Base-by-base conservation (phyloP, 2,797 vertebrate genomes). In the Enoplosus armatus region DNA sequence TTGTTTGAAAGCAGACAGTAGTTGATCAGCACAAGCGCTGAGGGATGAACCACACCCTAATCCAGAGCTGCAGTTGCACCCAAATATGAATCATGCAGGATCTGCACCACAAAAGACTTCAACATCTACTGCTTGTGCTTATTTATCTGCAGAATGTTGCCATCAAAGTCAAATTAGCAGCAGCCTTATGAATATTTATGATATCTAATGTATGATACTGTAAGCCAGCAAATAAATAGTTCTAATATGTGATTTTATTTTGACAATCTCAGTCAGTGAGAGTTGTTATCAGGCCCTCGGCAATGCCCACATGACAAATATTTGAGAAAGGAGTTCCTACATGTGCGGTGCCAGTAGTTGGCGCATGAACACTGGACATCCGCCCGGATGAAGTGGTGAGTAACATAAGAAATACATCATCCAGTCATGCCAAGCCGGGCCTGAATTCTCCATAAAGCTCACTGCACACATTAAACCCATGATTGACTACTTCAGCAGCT, bases 231-330 rank as follows among this genome's bases (percentile, higher is more conserved):
- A 33, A 50, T 33, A 8, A 66, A 50, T 24, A 5, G 6, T 2
- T 43, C 22, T n/a, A 22, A 22, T 8, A 31, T 64, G 2, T 66
- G 59, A 80, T 86, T 85, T 71, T 12, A 66, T 63, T 79, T 77
- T 35, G 20, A 69, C 68, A 31, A 12, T 55, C 79, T 66, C 4
- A 37, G 33, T 29, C 11, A 74, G 47, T 64, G 64, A 72, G 66
- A 20, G 59, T 39, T 27, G 65, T 85, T 92, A 87, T 89, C 84
- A 4, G 59, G 51, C 51, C 8, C 39, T 81, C 67, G 31, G 72
- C 75, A 66, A 68, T 87, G 53, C 93, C 93, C 89, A 82, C 77
- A 90, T 76, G 71, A 71, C 86, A 92, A 95, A 95, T 94, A 94
- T 95, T 94, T 93, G 88, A 88, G 66, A 60, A 92, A 77, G 93